A percentile compares a stretch with the other conserved stretches of the same genome.
Evolutionary conservation across 2,888 invertebrate species (phyloP).

Genomic region (Eupithecia insigniata): DNA sequence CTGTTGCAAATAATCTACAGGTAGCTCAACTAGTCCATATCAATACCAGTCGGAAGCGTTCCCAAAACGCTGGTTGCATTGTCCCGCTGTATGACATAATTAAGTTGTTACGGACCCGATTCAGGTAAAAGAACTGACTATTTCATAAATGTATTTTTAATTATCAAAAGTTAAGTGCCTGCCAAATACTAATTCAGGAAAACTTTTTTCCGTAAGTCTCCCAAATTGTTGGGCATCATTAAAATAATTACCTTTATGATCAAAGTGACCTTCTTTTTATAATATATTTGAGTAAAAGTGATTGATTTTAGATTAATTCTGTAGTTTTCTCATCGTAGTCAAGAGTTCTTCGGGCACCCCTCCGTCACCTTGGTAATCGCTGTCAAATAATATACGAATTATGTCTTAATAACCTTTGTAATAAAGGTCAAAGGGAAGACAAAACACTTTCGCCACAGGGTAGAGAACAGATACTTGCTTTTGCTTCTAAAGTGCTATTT

Average conservation of each 20-base stretch:
- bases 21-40: too few species aligned
- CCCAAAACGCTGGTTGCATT: too few species aligned
- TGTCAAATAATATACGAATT: slow-evolving; percentile 78
- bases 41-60: too few species aligned
- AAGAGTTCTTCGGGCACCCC: slow-evolving; percentile 51
- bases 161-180: neutral
- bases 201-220: neutral
- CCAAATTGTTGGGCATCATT: neutral
- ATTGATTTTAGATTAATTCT: slow-evolving; percentile 42
- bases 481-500: slow-evolving; percentile 9
- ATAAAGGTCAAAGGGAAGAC: slow-evolving; percentile 68
- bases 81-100: too few species aligned
- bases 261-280: neutral
- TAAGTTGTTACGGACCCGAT: neutral
- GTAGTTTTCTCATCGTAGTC: slow-evolving; percentile 31
- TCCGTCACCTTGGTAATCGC: slow-evolving; percentile 62
- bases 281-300: slow-evolving; percentile 13
- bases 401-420: slow-evolving; percentile 76
- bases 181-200: neutral
- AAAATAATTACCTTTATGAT: slow-evolving; percentile 11
- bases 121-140: neutral
- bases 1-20: too few species aligned
- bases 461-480: neutral
- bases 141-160: neutral
- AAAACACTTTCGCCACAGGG: slow-evolving; percentile 58